Evolutionary conservation across 2,888 invertebrate species (phyloP), one percentile per base, ranked within the genome.

Genomic region (Nesidiocoris tenuis): DNA sequence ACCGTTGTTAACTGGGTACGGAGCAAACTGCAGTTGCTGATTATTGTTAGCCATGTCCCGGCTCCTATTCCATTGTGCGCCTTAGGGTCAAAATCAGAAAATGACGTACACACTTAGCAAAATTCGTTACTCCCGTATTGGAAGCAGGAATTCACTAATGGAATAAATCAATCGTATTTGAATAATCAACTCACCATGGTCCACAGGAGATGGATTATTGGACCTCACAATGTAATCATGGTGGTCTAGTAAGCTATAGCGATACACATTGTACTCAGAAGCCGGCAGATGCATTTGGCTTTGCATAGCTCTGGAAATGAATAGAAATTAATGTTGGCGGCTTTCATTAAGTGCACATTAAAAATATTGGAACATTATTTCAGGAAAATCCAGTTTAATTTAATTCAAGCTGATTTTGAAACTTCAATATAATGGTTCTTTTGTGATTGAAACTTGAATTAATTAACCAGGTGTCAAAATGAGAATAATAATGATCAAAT

Each of bases 131-230:
- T n/a, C n/a, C n/a, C n/a, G n/a, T n/a, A n/a, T n/a, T n/a, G n/a
- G n/a, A n/a, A n/a, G n/a, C n/a, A n/a, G n/a, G n/a, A n/a, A n/a
- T n/a, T n/a, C n/a, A n/a, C n/a, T n/a, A n/a, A n/a, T n/a, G n/a
- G n/a, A n/a, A n/a, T n/a, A n/a, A n/a, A n/a, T n/a, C n/a, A n/a
- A n/a, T n/a, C n/a, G n/a, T n/a, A n/a, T n/a, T n/a, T n/a, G n/a
- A n/a, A n/a, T n/a, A n/a, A n/a, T n/a, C n/a, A n/a, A n/a, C n/a
- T n/a, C 55, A 77, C 77, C 66, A 16, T 70, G 59, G 21, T 76
- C 78, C 61, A 68, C 74, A 0, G 78, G 78, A 17, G 78, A 78
- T 21, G 78, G 70, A 61, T 78, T 78, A 56, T 57, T 68, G 12
- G 74, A 74, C 18, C 78, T 55, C 57, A 74, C 64, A 23, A 54